These are phyloP conservation scores for Pitangus sulphuratus DNA, from an alignment of 2,797 vertebrate species.

Conservation along the genomic window DNA sequence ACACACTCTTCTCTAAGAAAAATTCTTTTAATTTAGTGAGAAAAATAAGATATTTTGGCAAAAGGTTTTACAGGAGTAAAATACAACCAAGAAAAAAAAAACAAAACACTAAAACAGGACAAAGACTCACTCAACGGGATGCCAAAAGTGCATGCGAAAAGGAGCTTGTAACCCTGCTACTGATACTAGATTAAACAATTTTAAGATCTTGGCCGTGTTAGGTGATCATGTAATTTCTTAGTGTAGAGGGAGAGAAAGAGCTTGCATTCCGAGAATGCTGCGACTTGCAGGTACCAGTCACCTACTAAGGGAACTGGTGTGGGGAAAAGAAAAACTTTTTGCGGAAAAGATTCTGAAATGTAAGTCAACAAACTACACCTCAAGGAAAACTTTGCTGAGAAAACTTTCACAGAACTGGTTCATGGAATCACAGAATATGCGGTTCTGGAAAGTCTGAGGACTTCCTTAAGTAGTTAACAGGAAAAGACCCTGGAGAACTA, in stretches of 20 bases:
- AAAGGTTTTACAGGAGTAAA: too few relatives aligned
- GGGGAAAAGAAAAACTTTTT: not conserved
- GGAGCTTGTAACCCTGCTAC: not conserved
- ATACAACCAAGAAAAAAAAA: too few relatives aligned
- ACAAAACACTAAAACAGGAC: too few relatives aligned
- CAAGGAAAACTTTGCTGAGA: not conserved
- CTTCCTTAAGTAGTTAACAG: not conserved
- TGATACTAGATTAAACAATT: not conserved
- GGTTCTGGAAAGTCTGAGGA: not conserved
- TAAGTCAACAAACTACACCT: not conserved
- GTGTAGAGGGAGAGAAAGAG: not conserved
- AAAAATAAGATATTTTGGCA: too few relatives aligned
- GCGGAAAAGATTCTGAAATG: not conserved
- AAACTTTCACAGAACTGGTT: not conserved
- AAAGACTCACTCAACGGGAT: not conserved
- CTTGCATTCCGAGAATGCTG: not conserved
- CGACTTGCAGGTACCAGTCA: fast-evolving
- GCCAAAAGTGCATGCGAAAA: not conserved
- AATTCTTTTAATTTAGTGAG: too few relatives aligned
- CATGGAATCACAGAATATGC: not conserved
- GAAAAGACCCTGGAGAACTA: not conserved
- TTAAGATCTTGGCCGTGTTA: not conserved
- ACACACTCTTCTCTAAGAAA: too few relatives aligned
- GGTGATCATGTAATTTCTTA: fast-evolving
- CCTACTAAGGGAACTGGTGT: too few relatives aligned